phyloP scores from a whole-genome alignment of 2,113 vertebrate species.

The Felis chaus region DNA sequence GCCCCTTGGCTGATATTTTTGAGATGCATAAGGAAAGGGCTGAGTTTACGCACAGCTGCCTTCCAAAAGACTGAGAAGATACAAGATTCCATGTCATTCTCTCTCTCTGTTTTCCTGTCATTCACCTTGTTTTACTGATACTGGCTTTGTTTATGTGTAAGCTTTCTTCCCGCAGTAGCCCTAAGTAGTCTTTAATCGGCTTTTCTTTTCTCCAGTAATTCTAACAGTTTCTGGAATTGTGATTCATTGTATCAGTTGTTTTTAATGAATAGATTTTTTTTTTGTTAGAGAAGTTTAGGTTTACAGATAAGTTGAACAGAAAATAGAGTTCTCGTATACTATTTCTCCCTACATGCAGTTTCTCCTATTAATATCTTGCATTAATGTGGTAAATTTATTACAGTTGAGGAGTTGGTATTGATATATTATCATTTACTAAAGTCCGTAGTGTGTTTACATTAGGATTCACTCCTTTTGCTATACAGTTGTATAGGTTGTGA shows the following conservation, averaged over 20 bases:
- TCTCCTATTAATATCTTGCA: not conserved
- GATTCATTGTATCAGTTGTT: not conserved
- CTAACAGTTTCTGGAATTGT: not conserved
- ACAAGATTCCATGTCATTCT: not conserved
- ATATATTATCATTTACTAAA: not conserved
- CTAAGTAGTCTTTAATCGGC: not conserved
- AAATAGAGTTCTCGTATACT: not conserved
- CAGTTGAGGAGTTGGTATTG: not conserved
- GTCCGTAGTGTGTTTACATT: not conserved
- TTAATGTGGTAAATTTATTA: not conserved
- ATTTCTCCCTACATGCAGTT: not conserved
- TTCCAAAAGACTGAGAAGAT: not conserved
- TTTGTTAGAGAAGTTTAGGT: not conserved
- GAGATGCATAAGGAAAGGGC: not conserved
- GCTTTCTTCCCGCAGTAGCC: not conserved
- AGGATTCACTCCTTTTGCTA: not conserved
- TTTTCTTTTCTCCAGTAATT: not conserved
- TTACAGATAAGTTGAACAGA: not conserved
- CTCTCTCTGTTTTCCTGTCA: not conserved
- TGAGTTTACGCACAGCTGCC: not conserved
- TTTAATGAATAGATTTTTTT: not conserved
- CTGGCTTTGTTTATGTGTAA: not conserved
- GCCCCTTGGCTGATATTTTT: not conserved
- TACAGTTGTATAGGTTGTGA: not conserved
- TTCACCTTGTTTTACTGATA: not conserved